These are phyloP conservation scores for Aphelenchoides besseyi DNA, from an alignment of 1,140 invertebrate genomes.

Conservation along the genomic window DNA sequence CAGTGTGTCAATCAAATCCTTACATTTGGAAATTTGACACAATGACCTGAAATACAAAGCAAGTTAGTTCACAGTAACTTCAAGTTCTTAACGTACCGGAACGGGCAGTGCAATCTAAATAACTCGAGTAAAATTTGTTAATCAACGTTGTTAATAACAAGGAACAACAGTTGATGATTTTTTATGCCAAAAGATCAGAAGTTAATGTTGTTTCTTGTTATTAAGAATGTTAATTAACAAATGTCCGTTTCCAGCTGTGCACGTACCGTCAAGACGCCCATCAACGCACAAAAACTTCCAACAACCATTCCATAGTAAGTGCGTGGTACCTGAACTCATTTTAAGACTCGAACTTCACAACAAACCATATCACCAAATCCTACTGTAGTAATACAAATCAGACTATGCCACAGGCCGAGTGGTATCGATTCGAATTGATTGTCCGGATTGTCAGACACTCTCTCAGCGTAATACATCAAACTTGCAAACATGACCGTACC, in stretches of 20 bases:
- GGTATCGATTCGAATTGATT: conserved; percentile 58
- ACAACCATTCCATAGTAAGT: conserved; percentile 72
- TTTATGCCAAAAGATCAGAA: too few species aligned
- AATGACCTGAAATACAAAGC: conserved; percentile 76
- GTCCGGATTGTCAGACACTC: conserved; percentile 69
- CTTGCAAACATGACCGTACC: conserved; percentile 86
- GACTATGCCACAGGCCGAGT: conserved; percentile 67
- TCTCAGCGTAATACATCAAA: conserved; percentile 95
- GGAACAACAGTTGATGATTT: too few species aligned
- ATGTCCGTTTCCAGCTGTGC: too few species aligned
- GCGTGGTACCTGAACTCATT: conserved; percentile 61
- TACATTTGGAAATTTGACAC: conserved; percentile 96
- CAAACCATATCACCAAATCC: conserved; percentile 73
- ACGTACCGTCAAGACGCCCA: conserved; percentile 75
- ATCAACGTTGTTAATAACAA: too few species aligned
- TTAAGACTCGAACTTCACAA: neutral
- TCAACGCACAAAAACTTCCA: conserved; percentile 80
- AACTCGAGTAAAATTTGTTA: too few species aligned
- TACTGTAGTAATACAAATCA: conserved; percentile 67
- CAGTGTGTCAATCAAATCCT: conserved; percentile 7
- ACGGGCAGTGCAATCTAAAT: conserved; percentile 64
- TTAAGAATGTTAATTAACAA: neutral
- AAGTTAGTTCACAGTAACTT: conserved; percentile 69
- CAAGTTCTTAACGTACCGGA: conserved; percentile 63
- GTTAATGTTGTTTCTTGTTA: neutral